Conservation (phyloP, 2,888 invertebrate genomes). For the Hybos culiciformis region DNA sequence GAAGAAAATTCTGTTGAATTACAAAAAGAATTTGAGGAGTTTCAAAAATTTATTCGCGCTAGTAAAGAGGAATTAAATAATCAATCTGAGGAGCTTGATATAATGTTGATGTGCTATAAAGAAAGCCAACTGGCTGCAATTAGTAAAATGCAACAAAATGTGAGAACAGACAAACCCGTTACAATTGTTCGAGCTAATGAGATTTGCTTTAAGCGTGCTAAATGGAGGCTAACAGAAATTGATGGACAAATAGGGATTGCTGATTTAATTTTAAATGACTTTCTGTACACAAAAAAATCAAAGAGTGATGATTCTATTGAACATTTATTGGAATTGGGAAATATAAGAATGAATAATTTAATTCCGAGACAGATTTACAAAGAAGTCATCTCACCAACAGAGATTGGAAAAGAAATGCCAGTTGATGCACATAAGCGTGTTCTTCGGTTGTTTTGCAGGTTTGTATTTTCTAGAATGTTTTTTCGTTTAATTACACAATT, state of each 20-base stretch:
- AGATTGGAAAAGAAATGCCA: conserved; percentile 72
- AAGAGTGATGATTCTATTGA: conserved; percentile 95
- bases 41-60: conserved; percentile 56
- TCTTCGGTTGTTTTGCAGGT: conserved; percentile 81
- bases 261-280: conserved; percentile 88
- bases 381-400: conserved; percentile 68
- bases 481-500: no score
- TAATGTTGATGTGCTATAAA: conserved; percentile 87
- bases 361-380: conserved; percentile 89
- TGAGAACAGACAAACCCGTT: conserved; percentile 54
- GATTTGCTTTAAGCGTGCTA: conserved; percentile 96
- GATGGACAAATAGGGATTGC: conserved; percentile 97
- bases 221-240: conserved; percentile 93
- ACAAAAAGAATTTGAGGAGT: conserved; percentile 55
- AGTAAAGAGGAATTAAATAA: conserved; percentile 79
- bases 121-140: conserved; percentile 53
- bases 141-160: conserved; percentile 47
- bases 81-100: conserved; percentile 86
- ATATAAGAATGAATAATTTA: conserved; percentile 87
- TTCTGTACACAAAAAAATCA: conserved; percentile 92
- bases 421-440: conserved; percentile 78
- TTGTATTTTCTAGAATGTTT: no score
- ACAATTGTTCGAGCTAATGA: conserved; percentile 75
- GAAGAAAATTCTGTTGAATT: conserved; percentile 46
- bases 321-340: conserved; percentile 90